Evolutionary conservation across 2,113 vertebrate species (phyloP).

Genomic region (Daubentonia madagascariensis): DNA sequence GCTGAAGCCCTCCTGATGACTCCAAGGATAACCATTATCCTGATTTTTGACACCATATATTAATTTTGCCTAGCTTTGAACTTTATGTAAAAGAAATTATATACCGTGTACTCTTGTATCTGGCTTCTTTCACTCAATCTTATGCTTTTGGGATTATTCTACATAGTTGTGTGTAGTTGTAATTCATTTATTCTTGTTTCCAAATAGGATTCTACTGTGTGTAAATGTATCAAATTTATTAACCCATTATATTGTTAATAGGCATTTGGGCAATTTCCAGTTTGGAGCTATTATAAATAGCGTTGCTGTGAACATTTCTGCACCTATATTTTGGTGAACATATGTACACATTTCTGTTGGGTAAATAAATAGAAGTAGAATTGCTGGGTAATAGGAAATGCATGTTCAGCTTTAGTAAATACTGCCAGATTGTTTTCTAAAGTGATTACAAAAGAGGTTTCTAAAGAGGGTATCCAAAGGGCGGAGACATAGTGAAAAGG

Average conservation of each 20-base stretch:
- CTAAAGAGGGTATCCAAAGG: neutral
- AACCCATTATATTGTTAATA: neutral
- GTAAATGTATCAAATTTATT: neutral
- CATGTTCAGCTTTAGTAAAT: neutral
- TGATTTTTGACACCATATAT: neutral
- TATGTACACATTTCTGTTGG: neutral
- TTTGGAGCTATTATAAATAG: neutral
- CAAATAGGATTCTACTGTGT: neutral
- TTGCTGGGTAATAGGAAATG: neutral
- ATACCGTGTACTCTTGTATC: neutral
- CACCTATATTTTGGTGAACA: neutral
- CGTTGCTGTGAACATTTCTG: neutral
- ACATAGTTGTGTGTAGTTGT: neutral
- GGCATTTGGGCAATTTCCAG: neutral
- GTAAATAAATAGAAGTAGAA: neutral
- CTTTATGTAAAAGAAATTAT: neutral
- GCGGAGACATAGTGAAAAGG: neutral
- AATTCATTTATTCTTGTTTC: neutral
- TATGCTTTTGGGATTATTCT: neutral
- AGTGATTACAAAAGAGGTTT: neutral
- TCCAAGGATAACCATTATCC: neutral
- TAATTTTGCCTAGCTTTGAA: constrained; percentile 7
- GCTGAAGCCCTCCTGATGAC: neutral
- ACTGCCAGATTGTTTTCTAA: neutral
- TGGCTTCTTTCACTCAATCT: neutral